Evolutionary conservation across 2,888 invertebrate genomes (phyloP), one percentile per base, ranked within the genome.

Genomic region (Eupithecia centaureata): DNA sequence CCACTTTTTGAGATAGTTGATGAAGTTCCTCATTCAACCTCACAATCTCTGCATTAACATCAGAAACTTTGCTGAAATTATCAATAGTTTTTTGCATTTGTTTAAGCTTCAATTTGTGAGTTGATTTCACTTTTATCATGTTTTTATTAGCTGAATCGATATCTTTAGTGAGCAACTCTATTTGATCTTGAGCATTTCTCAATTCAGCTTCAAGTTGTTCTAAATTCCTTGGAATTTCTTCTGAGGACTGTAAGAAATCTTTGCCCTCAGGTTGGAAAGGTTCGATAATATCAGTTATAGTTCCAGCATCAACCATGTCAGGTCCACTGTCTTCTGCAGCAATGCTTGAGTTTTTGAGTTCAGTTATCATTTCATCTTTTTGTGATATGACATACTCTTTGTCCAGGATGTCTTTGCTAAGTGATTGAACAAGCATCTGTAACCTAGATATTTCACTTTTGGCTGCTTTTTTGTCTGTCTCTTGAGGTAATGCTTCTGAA

Each of bases 41-140:
- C 0, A 95, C 94, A 67, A 96, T 92, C 84, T 96, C 95, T 47
- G 95, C 94, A 85, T 96, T 95, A 15, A 94, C 85, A 82, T 96
- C 96, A 47, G 95, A 95, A 51, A 95, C 92, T 91, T 96, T 94
- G 77, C 94, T 95, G 64, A 95, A 94, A 77, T 94, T 94, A 72
- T 95, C 95, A 38, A 96, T 94, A 79, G 96, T 96, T 80, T 96
- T 97, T 79, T 96, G 96, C 80, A 97, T 89, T 82, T 96, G 96
- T 83, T 96, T 97, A 57, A 96, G 85, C 90, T 96, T 97, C 66
- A 94, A 88, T 84, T 95, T 96, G 79, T 95, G 95, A 75, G 94
- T 94, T 2, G 96, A 95, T 84, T 96, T 96, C 10, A 96, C 93
- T 89, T 96, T 96, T 60, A 96, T 95, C 95, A 95, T 95, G 80